These are phyloP conservation scores for Brachyptera risi DNA, from an alignment of 2,888 invertebrate species.

Conservation along the genomic window DNA sequence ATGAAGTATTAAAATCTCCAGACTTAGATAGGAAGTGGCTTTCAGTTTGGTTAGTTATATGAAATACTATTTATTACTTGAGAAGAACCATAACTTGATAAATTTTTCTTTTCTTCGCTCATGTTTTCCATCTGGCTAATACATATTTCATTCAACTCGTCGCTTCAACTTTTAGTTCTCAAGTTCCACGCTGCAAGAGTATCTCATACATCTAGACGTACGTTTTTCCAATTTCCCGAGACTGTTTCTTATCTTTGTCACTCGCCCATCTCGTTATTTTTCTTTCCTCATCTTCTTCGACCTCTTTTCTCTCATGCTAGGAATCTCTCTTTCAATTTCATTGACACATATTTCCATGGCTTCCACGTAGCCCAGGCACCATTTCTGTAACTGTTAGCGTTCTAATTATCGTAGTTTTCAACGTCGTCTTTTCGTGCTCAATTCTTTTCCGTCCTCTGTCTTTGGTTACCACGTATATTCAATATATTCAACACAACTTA, in stretches of 20 bases:
- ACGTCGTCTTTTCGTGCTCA: too few species aligned
- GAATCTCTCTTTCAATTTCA: constrained; percentile 16
- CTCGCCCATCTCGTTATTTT: constrained; percentile 5
- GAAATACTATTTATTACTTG: too few species aligned
- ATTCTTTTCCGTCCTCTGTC: too few species aligned
- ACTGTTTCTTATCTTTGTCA: constrained; percentile 16
- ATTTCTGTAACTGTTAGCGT: neutral
- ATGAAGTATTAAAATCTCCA: too few species aligned
- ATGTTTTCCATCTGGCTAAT: neutral
- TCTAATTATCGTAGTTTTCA: too few species aligned
- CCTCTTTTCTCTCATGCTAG: neutral
- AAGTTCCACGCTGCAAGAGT: neutral
- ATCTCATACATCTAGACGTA: constrained; percentile 16
- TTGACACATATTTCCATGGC: constrained; percentile 19
- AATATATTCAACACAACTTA: too few species aligned
- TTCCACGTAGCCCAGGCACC: neutral
- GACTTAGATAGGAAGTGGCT: too few species aligned
- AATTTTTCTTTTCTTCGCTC: too few species aligned
- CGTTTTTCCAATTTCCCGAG: constrained; percentile 18
- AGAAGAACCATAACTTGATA: too few species aligned
- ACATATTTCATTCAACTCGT: constrained; percentile 10
- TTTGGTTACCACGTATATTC: too few species aligned
- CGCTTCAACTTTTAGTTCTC: neutral
- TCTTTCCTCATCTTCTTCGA: constrained; percentile 4
- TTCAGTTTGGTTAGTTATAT: too few species aligned